phyloP scores from a whole-genome alignment of 2,888 invertebrate species.

The Synanthedon myopaeformis region DNA sequence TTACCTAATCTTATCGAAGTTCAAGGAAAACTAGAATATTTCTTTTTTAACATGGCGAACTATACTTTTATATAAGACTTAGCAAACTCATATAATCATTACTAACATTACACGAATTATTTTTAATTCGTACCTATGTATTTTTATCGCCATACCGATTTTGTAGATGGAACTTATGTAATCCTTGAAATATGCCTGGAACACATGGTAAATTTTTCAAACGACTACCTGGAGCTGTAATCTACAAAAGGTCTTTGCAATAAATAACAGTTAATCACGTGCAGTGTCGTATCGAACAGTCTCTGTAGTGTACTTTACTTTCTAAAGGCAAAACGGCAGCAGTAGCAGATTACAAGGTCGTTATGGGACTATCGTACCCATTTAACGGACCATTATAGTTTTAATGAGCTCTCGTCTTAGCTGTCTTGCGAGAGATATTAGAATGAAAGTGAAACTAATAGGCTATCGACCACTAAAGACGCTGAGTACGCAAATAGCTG shows the following conservation, averaged over 20 bases:
- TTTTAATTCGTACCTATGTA: too few species aligned
- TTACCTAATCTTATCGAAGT: too few species aligned
- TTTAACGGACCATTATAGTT: constrained; percentile 25
- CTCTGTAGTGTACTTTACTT: constrained; percentile 14
- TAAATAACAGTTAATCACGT: constrained; percentile 15
- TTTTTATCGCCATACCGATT: too few species aligned
- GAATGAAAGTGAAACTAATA: constrained; percentile 65
- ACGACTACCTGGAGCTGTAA: constrained; percentile 4
- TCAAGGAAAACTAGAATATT: too few species aligned
- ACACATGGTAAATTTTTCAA: not conserved
- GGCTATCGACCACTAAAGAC: constrained; percentile 11
- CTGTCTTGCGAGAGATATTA: constrained; percentile 25
- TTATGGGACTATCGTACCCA: constrained; percentile 9
- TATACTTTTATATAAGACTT: too few species aligned
- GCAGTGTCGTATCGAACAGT: constrained; percentile 6
- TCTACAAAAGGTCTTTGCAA: constrained; percentile 9
- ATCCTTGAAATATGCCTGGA: not conserved
- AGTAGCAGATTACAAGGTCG: constrained; percentile 8
- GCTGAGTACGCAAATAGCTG: constrained; percentile 22
- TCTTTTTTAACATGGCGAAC: too few species aligned
- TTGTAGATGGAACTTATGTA: not conserved
- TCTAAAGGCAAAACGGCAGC: constrained; percentile 10
- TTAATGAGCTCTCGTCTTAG: constrained; percentile 20
- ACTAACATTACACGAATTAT: too few species aligned
- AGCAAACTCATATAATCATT: too few species aligned